Percentiles rank a stretch among this genome's conserved stretches.
These are phyloP conservation scores for Temnothorax nylanderi DNA, from an alignment of 1,140 invertebrate genomes.

Conservation along the genomic window DNA sequence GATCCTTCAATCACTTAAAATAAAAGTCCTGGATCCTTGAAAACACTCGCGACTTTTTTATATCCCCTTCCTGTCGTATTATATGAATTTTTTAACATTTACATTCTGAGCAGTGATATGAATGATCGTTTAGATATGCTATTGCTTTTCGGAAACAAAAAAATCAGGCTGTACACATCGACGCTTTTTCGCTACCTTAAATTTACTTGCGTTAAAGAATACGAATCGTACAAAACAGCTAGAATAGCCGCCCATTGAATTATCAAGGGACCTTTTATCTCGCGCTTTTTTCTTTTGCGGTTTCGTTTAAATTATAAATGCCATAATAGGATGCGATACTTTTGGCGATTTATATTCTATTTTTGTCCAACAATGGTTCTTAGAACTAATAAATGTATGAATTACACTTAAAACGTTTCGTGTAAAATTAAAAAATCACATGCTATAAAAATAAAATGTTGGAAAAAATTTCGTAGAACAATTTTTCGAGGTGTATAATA, in stretches of 20 bases:
- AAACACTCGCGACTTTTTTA: background rate
- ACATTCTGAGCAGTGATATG: constrained; percentile 20
- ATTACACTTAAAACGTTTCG: background rate
- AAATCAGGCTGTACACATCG: constrained; percentile 68
- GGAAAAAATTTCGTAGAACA: constrained; percentile 6
- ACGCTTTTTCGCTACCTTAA: constrained; percentile 70
- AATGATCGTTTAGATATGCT: constrained; percentile 1
- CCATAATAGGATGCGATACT: background rate
- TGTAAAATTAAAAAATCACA: background rate
- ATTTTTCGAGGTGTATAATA: background rate
- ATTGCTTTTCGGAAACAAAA: constrained; percentile 45
- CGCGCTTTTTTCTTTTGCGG: background rate
- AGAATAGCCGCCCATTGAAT: constrained; percentile 63
- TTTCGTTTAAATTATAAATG: constrained; percentile 29
- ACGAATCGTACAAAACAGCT: constrained; percentile 81
- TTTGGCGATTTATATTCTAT: constrained; percentile 14
- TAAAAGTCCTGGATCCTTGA: background rate
- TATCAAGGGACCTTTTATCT: constrained; percentile 31
- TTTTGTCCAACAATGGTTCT: background rate
- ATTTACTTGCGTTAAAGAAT: constrained; percentile 75
- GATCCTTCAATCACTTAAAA: background rate
- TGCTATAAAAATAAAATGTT: constrained; percentile 5
- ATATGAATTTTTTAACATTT: background rate
- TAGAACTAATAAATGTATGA: background rate
- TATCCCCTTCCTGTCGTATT: background rate